Base-by-base conservation (phyloP, 2,888 invertebrate species). In the Phragmatobia fuliginosa region DNA sequence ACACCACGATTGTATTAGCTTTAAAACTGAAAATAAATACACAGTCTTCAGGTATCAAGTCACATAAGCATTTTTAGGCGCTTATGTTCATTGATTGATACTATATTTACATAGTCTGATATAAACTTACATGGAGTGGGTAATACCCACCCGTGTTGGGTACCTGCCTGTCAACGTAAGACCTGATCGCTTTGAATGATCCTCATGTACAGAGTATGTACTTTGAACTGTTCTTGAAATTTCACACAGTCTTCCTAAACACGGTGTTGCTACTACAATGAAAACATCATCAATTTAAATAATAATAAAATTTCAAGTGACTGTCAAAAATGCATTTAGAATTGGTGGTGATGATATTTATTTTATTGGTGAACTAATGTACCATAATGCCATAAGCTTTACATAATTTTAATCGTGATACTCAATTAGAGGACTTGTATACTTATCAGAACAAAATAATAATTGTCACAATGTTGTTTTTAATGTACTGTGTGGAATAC, bases 251-350 rank as follows among this genome's bases (percentile, higher is more conserved):
- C 87, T 87, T 85, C 85, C 85, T 76, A 65, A 41, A 72, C 68
- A 77, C 71, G 66, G 85, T 80, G 88, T 88, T 91, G 94, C 93
- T 93, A 90, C 91, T 89, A 89, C 92, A 93, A 92, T 92, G 90
- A 90, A 85, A 72, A 67, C 52, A 73, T 80, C 81, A 83, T 78
- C 77, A 77, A 72, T 73, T 63, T 78, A 75, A 78, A 80, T 80
- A 80, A 74, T 72, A 73, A 70, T 66, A 72, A 78, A 71, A 74
- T 74, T 80, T 79, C 81, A 90, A 87, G 83, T 84, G 91, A 92
- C 92, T 92, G 92, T 92, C 90, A 85, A 87, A 82, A 85, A 88
- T 92, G 94, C 94, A 94, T 94, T 94, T 94, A 94, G 83, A 82
- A 88, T 91, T 89, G 90, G 87, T 89, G 89, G 85, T 88, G 85